A percentile compares a stretch with the other conserved stretches of the same genome.
These are phyloP conservation scores for Micromesistius poutassou DNA, from an alignment of 2,797 vertebrate species.

Conservation along the genomic window DNA sequence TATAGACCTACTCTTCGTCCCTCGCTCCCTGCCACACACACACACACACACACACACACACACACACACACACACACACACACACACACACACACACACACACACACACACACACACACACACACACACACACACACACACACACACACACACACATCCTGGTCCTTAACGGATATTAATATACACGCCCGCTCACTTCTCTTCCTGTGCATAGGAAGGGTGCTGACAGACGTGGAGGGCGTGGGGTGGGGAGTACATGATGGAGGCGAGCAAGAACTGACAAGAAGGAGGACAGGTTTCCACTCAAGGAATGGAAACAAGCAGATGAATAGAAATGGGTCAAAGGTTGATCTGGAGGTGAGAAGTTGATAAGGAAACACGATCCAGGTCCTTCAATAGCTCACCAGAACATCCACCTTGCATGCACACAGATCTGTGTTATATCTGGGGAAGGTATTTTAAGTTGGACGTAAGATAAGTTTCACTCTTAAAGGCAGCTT, in stretches of 20 bases:
- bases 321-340: constrained; percentile 8
- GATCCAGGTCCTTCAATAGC: constrained; percentile 41
- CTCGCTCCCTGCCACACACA: too few relatives aligned
- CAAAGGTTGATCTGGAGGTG: constrained; percentile 33
- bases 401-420: constrained; percentile 28
- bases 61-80: neutral
- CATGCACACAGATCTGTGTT: neutral
- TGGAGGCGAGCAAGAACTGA: neutral
- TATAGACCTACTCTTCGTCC: too few relatives aligned
- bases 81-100: too few relatives aligned
- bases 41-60: too few relatives aligned
- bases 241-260: constrained; percentile 42
- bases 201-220: constrained; percentile 55
- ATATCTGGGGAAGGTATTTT: constrained; percentile 55
- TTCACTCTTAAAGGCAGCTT: constrained; percentile 24
- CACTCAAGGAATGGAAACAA: constrained; percentile 2
- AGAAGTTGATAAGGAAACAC: constrained; percentile 46
- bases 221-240: constrained; percentile 65
- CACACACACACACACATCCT: constrained; percentile 45
- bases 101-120: too few relatives aligned
- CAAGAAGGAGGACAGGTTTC: neutral
- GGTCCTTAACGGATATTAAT: neutral
- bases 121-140: neutral
- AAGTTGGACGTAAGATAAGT: constrained; percentile 50
- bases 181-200: constrained; percentile 34